phyloP scores from a whole-genome alignment of 1,140 invertebrate genomes.

The Bombus turneri region DNA sequence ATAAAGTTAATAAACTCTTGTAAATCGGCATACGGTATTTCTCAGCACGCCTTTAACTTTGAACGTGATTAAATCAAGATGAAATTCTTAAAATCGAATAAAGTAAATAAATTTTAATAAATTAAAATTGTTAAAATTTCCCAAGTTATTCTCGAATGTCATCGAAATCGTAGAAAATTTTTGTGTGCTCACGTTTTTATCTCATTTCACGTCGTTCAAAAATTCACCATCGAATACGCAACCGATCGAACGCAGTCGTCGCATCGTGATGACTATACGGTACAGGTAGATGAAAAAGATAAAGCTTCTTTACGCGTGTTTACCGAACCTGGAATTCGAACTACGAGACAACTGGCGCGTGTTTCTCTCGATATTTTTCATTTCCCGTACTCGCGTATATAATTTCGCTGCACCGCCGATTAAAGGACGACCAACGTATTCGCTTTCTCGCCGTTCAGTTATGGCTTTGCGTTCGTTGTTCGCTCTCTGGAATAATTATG shows the following conservation, averaged over 20 bases:
- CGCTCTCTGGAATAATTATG: slow-evolving; percentile 47
- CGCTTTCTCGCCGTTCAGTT: neutral
- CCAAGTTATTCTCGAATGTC: neutral
- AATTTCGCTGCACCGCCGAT: neutral
- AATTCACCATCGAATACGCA: neutral
- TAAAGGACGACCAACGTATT: slow-evolving; percentile 7
- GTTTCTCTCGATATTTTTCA: neutral
- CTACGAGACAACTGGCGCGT: neutral
- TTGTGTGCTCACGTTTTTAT: neutral
- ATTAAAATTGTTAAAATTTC: too few species aligned
- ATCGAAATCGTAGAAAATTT: neutral
- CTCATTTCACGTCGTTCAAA: neutral
- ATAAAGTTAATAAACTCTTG: neutral
- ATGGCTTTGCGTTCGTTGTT: slow-evolving; percentile 12
- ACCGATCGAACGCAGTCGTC: neutral
- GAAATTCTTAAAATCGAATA: too few species aligned
- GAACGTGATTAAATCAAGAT: too few species aligned
- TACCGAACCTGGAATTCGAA: neutral
- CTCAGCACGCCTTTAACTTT: too few species aligned
- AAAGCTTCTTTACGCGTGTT: neutral
- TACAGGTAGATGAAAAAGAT: neutral
- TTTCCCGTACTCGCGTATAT: neutral
- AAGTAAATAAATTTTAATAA: too few species aligned
- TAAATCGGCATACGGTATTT: too few species aligned
- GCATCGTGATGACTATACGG: neutral